Evolutionary conservation across 2,113 vertebrate species (phyloP).

Genomic region (Manacus vitellinus): DNA sequence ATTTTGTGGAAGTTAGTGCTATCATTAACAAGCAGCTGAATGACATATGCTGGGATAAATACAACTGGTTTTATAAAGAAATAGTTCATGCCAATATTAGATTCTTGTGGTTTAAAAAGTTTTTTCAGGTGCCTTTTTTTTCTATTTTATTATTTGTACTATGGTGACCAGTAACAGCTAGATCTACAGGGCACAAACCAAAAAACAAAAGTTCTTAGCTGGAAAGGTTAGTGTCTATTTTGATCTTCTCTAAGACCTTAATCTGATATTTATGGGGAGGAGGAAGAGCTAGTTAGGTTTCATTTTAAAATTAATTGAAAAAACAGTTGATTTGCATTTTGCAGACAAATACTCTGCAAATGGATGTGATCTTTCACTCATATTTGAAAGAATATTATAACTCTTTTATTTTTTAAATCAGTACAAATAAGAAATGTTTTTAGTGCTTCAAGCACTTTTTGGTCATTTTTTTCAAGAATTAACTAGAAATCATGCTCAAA

Average conservation of each 20-base stretch:
- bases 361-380: background rate
- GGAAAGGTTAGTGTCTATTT: background rate
- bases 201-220: background rate
- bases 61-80: background rate
- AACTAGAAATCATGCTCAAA: background rate
- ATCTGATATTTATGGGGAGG: background rate
- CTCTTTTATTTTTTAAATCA: background rate
- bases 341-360: background rate
- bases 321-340: background rate
- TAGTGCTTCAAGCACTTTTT: background rate
- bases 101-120: background rate
- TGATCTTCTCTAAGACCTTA: background rate
- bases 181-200: background rate
- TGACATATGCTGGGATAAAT: background rate
- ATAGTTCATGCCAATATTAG: background rate
- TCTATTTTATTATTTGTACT: background rate
- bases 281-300: background rate
- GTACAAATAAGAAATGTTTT: background rate
- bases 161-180: background rate
- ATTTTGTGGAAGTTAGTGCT: background rate
- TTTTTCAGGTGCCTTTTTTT: background rate
- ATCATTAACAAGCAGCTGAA: background rate
- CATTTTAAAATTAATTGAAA: background rate
- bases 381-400: background rate
- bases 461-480: background rate